Conservation (phyloP, 1,140 invertebrate species). For the Notospermus geniculatus region DNA sequence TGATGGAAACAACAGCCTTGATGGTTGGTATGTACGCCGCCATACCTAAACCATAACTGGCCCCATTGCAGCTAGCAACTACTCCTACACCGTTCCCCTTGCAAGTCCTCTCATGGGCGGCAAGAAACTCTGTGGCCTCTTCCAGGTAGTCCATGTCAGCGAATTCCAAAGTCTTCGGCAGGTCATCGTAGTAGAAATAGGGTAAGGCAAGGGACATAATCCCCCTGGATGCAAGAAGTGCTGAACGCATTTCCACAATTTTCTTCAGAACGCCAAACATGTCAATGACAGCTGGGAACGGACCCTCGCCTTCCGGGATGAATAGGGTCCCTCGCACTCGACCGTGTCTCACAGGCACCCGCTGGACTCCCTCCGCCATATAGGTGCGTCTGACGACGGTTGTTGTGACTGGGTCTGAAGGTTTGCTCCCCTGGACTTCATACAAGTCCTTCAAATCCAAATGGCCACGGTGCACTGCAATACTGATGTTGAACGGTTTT, state of each 20-base stretch:
- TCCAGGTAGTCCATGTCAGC: constrained; percentile 36
- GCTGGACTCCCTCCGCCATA: not conserved
- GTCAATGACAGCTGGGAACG: constrained; percentile 43
- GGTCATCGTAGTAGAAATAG: constrained; percentile 37
- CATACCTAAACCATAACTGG: not conserved
- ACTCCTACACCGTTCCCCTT: not conserved
- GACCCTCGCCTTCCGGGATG: constrained; percentile 28
- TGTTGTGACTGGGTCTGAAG: not conserved
- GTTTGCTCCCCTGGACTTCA: not conserved
- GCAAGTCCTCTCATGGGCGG: not conserved
- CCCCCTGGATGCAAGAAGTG: constrained; percentile 40
- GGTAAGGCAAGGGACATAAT: constrained; percentile 35
- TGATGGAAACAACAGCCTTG: not conserved
- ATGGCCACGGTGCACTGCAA: constrained; percentile 21
- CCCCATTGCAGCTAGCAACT: not conserved
- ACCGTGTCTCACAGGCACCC: not conserved
- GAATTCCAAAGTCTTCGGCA: constrained; percentile 25
- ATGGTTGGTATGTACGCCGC: not conserved
- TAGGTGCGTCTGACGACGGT: not conserved
- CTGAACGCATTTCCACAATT: constrained; percentile 32
- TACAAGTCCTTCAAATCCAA: constrained; percentile 13
- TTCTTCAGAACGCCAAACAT: constrained; percentile 41
- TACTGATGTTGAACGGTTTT: constrained; percentile 15
- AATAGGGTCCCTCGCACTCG: not conserved
- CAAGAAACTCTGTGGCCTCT: constrained; percentile 13